A percentile compares a stretch with the other conserved stretches of the same genome.
Evolutionary conservation across 2,888 invertebrate species (phyloP).

Genomic region (Ophioninae sp.): DNA sequence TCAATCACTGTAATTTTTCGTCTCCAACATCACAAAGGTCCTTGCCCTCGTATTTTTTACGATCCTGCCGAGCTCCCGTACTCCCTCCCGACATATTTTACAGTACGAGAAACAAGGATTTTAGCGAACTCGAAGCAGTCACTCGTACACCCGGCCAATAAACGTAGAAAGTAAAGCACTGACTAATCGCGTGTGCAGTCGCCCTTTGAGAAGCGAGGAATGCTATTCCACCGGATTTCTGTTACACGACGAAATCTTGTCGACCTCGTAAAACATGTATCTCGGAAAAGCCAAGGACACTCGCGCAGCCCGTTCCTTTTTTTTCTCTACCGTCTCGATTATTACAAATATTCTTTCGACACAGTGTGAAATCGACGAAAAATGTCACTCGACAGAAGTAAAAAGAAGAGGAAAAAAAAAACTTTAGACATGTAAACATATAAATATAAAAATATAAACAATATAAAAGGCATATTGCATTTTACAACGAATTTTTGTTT

Average conservation of each 20-base stretch:
- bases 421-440: too few relatives aligned
- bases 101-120: conserved; percentile 12
- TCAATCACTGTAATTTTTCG: conserved; percentile 14
- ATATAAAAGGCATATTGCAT: too few relatives aligned
- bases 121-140: conserved; percentile 5
- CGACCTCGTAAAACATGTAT: conserved; percentile 1
- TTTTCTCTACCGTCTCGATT: not conserved
- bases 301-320: not conserved
- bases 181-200: conserved; percentile 43
- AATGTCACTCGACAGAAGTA: not conserved
- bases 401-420: not conserved
- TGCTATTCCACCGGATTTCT: conserved; percentile 33
- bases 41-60: conserved; percentile 38
- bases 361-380: not conserved
- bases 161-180: conserved; percentile 52
- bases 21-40: conserved; percentile 12
- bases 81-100: not conserved
- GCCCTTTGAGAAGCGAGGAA: conserved; percentile 43
- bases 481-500: too few relatives aligned
- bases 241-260: conserved; percentile 40
- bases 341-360: not conserved
- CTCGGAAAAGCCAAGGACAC: not conserved
- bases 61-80: conserved; percentile 10
- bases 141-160: conserved; percentile 33
- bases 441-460: not conserved